Evolutionary conservation across 2,888 invertebrate genomes (phyloP).

Genomic region (Adelognathus sp.): DNA sequence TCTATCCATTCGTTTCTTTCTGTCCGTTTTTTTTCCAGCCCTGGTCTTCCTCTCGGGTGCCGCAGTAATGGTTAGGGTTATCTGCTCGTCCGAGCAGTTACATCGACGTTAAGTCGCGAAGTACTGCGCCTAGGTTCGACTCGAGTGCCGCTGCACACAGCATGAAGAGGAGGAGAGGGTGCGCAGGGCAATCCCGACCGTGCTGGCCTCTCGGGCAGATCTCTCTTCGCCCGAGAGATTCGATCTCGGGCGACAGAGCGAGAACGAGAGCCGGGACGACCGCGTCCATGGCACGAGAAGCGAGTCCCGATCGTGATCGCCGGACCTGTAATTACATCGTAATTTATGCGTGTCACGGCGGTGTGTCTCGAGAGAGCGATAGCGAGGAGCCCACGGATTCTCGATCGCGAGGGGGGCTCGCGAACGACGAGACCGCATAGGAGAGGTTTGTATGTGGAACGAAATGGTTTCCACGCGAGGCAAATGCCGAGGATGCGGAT

Average conservation of each 20-base stretch:
- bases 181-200: conserved; percentile 10
- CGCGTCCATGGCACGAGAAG: conserved; percentile 43
- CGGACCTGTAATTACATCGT: conserved; percentile 79
- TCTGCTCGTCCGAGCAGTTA: conserved; percentile 64
- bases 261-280: conserved; percentile 32
- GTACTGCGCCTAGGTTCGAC: conserved; percentile 10
- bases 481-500: conserved; percentile 63
- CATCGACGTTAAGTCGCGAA: conserved; percentile 58
- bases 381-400: conserved; percentile 53
- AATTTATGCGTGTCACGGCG: conserved; percentile 80
- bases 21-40: neutral
- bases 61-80: conserved; percentile 52
- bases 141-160: neutral
- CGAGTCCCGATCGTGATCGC: conserved; percentile 74
- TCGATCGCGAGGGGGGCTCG: conserved; percentile 34
- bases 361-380: conserved; percentile 67
- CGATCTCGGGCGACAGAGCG: conserved; percentile 72
- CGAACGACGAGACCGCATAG: conserved; percentile 1
- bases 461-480: conserved; percentile 28
- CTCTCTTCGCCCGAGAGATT: conserved; percentile 66
- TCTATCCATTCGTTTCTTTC: conserved; percentile 34
- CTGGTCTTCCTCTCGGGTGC: conserved; percentile 1
- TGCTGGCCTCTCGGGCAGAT: conserved; percentile 37
- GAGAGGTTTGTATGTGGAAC: conserved; percentile 39
- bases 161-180: neutral